A percentile compares a stretch with the other conserved stretches of the same genome.
Conservation (phyloP, 2,888 invertebrate species). For the Plemyria rubiginata region DNA sequence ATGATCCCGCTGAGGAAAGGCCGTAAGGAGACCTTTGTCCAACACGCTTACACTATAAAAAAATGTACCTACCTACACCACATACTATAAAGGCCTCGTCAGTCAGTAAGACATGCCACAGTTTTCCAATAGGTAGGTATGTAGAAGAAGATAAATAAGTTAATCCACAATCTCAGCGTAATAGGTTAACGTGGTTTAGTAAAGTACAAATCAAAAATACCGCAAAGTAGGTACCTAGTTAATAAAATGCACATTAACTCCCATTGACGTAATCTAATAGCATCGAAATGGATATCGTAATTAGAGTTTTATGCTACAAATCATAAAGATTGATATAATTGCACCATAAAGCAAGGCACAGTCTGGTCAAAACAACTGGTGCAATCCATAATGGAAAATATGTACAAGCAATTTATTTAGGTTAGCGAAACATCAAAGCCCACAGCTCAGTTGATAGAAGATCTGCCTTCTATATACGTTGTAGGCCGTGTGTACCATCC, state of each 20-base stretch:
- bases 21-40: too few relatives aligned
- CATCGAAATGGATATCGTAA: constrained; percentile 26
- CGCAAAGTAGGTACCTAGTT: background rate
- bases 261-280: constrained; percentile 30
- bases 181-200: background rate
- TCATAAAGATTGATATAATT: constrained; percentile 36
- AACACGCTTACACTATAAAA: too few relatives aligned
- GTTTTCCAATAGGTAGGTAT: too few relatives aligned
- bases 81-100: too few relatives aligned
- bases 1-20: too few relatives aligned
- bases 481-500: too few relatives aligned
- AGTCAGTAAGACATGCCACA: too few relatives aligned
- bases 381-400: background rate
- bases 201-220: background rate
- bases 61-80: too few relatives aligned
- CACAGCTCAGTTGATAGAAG: too few relatives aligned
- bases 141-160: background rate
- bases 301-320: constrained; percentile 34
- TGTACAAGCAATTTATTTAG: background rate
- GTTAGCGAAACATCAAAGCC: background rate
- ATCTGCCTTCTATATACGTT: too few relatives aligned
- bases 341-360: constrained; percentile 20
- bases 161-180: background rate
- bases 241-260: constrained; percentile 18
- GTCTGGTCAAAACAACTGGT: constrained; percentile 6